phyloP scores from a whole-genome alignment of 2,113 vertebrate genomes.

The Nothocercus nigrocapillus region DNA sequence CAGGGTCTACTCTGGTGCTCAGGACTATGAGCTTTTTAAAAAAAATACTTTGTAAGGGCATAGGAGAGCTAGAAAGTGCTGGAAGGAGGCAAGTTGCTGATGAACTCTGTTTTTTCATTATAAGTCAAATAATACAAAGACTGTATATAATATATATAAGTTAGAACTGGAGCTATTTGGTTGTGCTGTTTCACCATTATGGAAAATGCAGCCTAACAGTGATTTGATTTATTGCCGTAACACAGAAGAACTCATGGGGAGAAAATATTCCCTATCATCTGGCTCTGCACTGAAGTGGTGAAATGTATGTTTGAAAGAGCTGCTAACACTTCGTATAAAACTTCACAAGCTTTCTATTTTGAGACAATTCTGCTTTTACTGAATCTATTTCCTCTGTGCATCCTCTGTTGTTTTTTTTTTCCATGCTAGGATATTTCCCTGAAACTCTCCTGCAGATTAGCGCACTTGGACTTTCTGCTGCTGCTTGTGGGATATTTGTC shows the following conservation, averaged over 20 bases:
- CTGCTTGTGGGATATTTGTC: background rate
- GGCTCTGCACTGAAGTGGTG: background rate
- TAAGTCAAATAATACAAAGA: background rate
- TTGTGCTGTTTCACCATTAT: background rate
- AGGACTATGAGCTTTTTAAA: background rate
- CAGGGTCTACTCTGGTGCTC: background rate
- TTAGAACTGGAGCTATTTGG: background rate
- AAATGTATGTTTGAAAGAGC: constrained; percentile 2
- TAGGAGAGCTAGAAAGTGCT: background rate
- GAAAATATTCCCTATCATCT: background rate
- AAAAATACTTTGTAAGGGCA: background rate
- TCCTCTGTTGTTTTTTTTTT: background rate
- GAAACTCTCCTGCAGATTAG: constrained; percentile 1
- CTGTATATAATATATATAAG: fast-evolving
- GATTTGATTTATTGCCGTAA: constrained; percentile 22
- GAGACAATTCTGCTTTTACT: constrained; percentile 33
- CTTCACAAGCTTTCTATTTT: constrained; percentile 39
- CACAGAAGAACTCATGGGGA: constrained; percentile 13
- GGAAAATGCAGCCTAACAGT: background rate
- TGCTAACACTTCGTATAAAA: constrained; percentile 42
- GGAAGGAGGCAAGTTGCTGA: background rate
- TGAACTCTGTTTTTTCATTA: background rate
- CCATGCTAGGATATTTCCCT: constrained; percentile 49
- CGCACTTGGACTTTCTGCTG: background rate
- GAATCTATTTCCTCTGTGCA: background rate